Percentiles rank a stretch among this genome's conserved stretches.
These are phyloP conservation scores for Parnassius orleans DNA, from an alignment of 2,888 invertebrate genomes.

Conservation along the genomic window DNA sequence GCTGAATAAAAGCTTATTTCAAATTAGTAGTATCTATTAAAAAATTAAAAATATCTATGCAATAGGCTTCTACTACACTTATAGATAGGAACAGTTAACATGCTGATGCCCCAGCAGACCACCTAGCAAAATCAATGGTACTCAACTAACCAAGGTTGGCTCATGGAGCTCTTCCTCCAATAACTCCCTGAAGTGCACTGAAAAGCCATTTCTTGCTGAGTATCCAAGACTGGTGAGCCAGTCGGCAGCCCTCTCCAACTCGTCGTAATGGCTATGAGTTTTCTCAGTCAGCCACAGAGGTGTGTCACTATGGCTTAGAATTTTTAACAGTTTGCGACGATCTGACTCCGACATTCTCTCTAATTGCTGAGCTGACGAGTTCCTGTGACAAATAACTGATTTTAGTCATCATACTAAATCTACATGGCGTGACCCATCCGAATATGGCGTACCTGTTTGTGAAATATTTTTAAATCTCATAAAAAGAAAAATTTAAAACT, in stretches of 20 bases:
- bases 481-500: too few relatives aligned
- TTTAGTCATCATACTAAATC: too few relatives aligned
- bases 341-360: slow-evolving; percentile 57
- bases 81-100: too few relatives aligned
- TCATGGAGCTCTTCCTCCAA: slow-evolving; percentile 80
- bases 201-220: slow-evolving; percentile 86
- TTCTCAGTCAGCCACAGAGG: slow-evolving; percentile 67
- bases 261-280: slow-evolving; percentile 36
- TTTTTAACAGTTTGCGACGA: slow-evolving; percentile 47
- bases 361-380: slow-evolving; percentile 60
- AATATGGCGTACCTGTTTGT: too few relatives aligned
- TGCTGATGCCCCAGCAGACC: too few relatives aligned
- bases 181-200: slow-evolving; percentile 86
- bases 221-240: slow-evolving; percentile 88
- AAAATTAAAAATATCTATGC: too few relatives aligned
- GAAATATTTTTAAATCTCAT: too few relatives aligned
- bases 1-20: too few relatives aligned
- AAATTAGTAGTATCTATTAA: too few relatives aligned
- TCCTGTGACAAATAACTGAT: slow-evolving; percentile 41
- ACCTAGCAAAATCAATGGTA: too few relatives aligned
- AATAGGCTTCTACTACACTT: too few relatives aligned
- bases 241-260: slow-evolving; percentile 82
- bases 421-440: too few relatives aligned
- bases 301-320: slow-evolving; percentile 49
- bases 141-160: slow-evolving; percentile 81